These are phyloP conservation scores for Ophioderma brevispina DNA, from an alignment of 35 echinoderm and acorn worm species.

Conservation along the genomic window DNA sequence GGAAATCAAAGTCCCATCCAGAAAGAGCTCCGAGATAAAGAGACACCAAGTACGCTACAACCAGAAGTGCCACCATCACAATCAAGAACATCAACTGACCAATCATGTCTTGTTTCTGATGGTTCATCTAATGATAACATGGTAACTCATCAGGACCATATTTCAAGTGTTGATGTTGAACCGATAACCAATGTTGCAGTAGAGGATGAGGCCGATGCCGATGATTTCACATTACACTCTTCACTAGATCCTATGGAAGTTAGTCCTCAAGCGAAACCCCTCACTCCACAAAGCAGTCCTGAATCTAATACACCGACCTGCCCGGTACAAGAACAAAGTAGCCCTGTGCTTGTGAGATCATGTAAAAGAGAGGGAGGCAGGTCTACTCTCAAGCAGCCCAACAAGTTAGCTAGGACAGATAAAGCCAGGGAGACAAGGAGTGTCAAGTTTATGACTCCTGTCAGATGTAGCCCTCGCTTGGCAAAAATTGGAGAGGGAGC, in stretches of 20 bases:
- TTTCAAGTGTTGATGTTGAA: no score
- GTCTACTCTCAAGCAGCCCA: background rate
- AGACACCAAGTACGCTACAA: background rate
- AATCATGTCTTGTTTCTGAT: no score
- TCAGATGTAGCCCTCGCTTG: conserved; percentile 31
- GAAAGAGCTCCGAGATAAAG: background rate
- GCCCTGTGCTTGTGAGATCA: background rate
- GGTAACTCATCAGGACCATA: no score
- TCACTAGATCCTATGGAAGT: background rate
- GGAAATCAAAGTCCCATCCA: background rate
- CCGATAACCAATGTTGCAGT: no score
- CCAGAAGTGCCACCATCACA: background rate
- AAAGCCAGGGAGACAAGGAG: background rate
- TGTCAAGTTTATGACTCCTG: background rate
- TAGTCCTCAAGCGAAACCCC: background rate
- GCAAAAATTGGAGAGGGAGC: background rate
- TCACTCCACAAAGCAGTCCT: background rate
- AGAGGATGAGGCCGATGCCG: no score
- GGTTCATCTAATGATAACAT: no score
- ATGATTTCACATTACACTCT: background rate
- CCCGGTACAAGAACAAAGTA: background rate
- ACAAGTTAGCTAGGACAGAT: background rate
- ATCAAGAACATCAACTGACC: no score
- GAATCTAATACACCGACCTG: background rate
- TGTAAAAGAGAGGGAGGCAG: background rate